Percentiles rank a stretch among this genome's conserved stretches.
phyloP scores from a whole-genome alignment of 2,888 invertebrate species.

The Platycheirus albimanus region DNA sequence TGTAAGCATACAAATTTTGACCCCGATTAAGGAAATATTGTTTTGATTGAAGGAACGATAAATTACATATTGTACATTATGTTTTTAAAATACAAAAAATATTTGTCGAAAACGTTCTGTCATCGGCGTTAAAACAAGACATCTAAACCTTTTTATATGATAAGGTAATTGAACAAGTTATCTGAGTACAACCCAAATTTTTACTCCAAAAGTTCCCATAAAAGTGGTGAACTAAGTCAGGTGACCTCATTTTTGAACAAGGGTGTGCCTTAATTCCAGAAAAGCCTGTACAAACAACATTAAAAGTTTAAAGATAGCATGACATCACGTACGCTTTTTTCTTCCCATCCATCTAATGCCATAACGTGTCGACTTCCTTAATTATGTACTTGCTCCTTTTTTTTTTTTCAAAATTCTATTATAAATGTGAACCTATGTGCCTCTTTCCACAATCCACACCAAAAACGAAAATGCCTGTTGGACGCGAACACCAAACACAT shows the following conservation, averaged over 20 bases:
- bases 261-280: background rate
- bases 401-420: conserved; percentile 10
- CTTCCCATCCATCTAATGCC: conserved; percentile 43
- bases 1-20: too few species aligned
- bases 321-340: conserved; percentile 54
- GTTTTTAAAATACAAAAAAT: too few species aligned
- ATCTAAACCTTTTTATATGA: too few species aligned
- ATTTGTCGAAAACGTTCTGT: too few species aligned
- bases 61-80: too few species aligned
- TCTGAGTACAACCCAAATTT: too few species aligned
- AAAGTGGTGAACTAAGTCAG: background rate
- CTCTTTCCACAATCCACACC: background rate
- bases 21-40: too few species aligned
- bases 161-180: too few species aligned
- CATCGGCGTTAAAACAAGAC: too few species aligned
- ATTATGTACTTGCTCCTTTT: conserved; percentile 35
- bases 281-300: conserved; percentile 17
- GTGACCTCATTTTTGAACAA: background rate
- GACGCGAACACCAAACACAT: background rate
- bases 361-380: conserved; percentile 37
- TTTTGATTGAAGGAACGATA: too few species aligned
- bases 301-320: conserved; percentile 17
- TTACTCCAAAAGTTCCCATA: background rate
- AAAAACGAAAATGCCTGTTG: background rate
- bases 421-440: background rate